phyloP scores from a whole-genome alignment of 1,140 invertebrate species.

The Megathymus violae region DNA sequence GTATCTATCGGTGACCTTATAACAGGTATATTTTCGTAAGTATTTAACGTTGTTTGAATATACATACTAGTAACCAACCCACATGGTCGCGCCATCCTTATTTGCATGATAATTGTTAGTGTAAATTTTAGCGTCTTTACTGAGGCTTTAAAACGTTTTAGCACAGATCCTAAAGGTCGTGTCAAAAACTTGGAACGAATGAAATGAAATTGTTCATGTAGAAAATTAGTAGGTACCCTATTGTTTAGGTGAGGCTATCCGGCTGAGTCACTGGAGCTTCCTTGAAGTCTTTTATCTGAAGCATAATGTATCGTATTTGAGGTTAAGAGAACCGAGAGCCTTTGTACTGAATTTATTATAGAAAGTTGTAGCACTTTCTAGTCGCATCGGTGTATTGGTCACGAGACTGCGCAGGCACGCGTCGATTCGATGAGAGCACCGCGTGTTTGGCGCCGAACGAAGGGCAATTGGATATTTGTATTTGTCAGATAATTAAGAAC shows the following conservation, averaged over 20 bases:
- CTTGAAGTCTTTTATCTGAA: conserved; percentile 12
- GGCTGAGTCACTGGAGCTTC: background rate
- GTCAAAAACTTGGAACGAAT: conserved; percentile 4
- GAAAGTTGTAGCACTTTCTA: conserved; percentile 65
- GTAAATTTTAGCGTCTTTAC: conserved; percentile 34
- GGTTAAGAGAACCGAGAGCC: conserved; percentile 11
- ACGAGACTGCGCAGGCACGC: conserved; percentile 38
- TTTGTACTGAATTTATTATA: conserved; percentile 47
- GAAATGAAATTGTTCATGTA: conserved; percentile 4
- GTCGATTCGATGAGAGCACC: conserved; percentile 25
- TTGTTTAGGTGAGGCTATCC: background rate
- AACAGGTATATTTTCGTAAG: conserved; percentile 11
- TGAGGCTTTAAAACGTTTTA: conserved; percentile 9
- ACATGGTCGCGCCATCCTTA: conserved; percentile 31
- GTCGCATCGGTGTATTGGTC: conserved; percentile 44
- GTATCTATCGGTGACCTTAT: no score
- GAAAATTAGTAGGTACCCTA: background rate
- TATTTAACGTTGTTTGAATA: conserved; percentile 13
- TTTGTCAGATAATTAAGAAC: conserved; percentile 36
- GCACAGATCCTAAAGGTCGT: background rate
- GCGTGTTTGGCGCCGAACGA: conserved; percentile 39
- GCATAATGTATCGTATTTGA: conserved; percentile 7
- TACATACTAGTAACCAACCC: no score
- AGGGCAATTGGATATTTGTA: conserved; percentile 42
- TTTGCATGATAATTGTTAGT: conserved; percentile 46